Base-by-base conservation (phyloP, 1,140 invertebrate genomes). In the Drosophila tropicalis region DNA sequence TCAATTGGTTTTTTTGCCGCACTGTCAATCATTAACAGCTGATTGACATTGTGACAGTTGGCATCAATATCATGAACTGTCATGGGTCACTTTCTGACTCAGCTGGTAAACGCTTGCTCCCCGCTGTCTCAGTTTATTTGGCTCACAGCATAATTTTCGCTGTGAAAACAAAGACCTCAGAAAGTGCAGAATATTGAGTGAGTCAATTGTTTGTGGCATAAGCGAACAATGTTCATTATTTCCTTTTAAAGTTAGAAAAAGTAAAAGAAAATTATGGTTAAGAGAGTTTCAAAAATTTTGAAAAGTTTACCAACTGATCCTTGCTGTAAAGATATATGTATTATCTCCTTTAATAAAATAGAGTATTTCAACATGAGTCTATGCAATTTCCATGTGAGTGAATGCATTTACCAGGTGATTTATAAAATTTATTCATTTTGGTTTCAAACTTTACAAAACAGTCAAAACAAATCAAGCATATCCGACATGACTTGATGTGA, bases 61-160 rank as follows among this genome's bases (percentile, higher is more conserved):
- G 62, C 82, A 82, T 82, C 79, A 82, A 82, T 82, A 82, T 75
- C 71, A 70, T 55, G 61, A 75, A 62, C 62, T 75, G 63, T 55
- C 64, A 64, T 19, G 69, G 70, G 54, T 55, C 65, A 67, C 56
- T 61, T 62, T 54, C 22, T 34, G 47, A 62, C 60, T 62, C 29
- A 36, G 56, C 29, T 36, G 34, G 44, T 51, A 51, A 51, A 51
- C 17, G 17, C 9, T 39, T 39, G 9, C 40, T 40, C 54, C n/a
- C 40, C 62, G 72, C 62, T 77, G 78, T 76, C 74, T 29, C 13
- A 17, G 61, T 75, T 78, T 67, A 75, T 82, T 71, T 75, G 60
- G 61, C 22, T 62, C 69, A 79, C 44, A 47, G 44, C 44, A 47
- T 47, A 47, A 47, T 47, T 47, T 47, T 25, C 4, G 22, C 22